phyloP scores from a whole-genome alignment of 1,140 invertebrate species.

The Paraescarpia echinospica region DNA sequence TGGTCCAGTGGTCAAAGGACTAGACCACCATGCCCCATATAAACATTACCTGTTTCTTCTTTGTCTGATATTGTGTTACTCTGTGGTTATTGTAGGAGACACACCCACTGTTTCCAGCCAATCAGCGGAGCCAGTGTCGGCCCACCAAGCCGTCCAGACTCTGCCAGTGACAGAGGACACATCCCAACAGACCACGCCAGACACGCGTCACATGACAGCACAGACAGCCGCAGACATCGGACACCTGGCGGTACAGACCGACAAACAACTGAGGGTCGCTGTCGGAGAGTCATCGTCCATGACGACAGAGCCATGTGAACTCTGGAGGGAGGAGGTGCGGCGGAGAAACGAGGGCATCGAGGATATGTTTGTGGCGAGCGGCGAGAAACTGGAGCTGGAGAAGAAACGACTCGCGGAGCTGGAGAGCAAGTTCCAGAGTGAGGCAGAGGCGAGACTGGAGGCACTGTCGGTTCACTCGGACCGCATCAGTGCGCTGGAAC shows the following conservation, averaged over 20 bases:
- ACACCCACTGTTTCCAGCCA: no score
- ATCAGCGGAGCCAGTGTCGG: background rate
- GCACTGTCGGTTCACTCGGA: background rate
- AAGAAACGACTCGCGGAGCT: background rate
- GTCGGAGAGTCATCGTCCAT: background rate
- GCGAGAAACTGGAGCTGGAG: slow-evolving; percentile 12
- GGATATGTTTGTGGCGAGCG: slow-evolving; percentile 12
- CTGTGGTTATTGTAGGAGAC: background rate
- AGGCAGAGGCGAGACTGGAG: background rate
- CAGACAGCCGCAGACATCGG: slow-evolving; percentile 9
- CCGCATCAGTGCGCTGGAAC: background rate
- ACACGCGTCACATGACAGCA: background rate
- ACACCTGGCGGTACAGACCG: background rate
- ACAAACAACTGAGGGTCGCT: background rate
- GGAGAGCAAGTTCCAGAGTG: slow-evolving; percentile 16
- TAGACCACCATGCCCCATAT: background rate
- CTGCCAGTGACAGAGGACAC: background rate
- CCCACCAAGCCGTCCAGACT: background rate
- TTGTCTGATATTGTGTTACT: background rate
- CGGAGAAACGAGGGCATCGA: background rate
- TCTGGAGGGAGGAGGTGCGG: background rate
- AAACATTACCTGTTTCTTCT: background rate
- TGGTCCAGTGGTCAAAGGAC: no score
- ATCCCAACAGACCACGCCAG: background rate
- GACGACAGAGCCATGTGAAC: background rate